Conservation (phyloP, 2,113 vertebrate genomes). For the Apodemus sylvaticus region DNA sequence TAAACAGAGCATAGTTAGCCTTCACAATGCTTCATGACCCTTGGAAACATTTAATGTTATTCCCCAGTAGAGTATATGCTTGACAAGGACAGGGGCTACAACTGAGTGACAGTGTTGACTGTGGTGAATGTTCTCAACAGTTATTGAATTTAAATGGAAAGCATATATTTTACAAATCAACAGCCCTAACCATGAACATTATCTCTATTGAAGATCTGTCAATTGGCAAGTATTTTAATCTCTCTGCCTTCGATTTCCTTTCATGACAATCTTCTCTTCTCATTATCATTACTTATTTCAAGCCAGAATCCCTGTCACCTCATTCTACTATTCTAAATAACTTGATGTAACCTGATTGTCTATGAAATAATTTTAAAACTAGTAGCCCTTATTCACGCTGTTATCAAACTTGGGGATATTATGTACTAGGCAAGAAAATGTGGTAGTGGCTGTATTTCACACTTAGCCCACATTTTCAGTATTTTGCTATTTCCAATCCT, state of each 20-base stretch:
- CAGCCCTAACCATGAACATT: not conserved
- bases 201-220: not conserved
- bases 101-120: not conserved
- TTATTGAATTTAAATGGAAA: not conserved
- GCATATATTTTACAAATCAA: not conserved
- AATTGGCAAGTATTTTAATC: not conserved
- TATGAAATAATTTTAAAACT: not conserved
- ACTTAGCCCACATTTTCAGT: not conserved
- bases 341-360: not conserved
- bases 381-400: not conserved
- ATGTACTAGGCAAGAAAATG: not conserved
- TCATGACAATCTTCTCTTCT: not conserved
- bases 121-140: not conserved
- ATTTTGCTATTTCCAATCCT: not conserved
- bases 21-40: not conserved
- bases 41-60: not conserved
- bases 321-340: not conserved
- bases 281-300: not conserved
- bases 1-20: not conserved
- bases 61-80: not conserved
- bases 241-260: not conserved
- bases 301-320: not conserved
- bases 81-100: not conserved
- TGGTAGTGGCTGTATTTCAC: not conserved
- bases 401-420: not conserved